phyloP scores from a whole-genome alignment of 2,113 vertebrate species.

The Tetrao urogallus region DNA sequence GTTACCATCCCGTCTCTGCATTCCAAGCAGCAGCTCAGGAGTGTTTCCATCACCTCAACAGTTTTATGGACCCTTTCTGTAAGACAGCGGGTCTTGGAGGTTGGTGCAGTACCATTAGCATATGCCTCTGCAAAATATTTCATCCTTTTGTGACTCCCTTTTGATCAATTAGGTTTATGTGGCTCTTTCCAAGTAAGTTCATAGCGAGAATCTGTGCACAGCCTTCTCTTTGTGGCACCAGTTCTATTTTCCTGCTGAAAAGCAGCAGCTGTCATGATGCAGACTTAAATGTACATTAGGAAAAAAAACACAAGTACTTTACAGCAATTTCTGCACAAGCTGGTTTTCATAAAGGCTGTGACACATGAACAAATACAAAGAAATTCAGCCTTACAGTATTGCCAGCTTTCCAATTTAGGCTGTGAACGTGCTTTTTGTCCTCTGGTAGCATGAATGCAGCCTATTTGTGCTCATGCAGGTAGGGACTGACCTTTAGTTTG shows the following conservation, averaged over 20 bases:
- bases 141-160: constrained; percentile 64
- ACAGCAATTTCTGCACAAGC: neutral
- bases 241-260: constrained; percentile 56
- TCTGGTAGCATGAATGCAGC: neutral
- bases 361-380: neutral
- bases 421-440: neutral
- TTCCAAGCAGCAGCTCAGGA: constrained; percentile 14
- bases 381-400: neutral
- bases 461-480: neutral
- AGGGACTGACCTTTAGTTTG: neutral
- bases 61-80: constrained; percentile 55
- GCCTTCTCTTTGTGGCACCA: constrained; percentile 21
- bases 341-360: neutral
- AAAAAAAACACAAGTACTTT: neutral
- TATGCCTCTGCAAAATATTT: constrained; percentile 55
- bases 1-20: neutral
- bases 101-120: constrained; percentile 62
- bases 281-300: neutral
- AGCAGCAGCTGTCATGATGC: neutral
- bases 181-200: constrained; percentile 42
- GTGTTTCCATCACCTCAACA: constrained; percentile 50
- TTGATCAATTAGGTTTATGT: constrained; percentile 63
- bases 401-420: neutral
- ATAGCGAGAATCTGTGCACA: neutral
- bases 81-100: constrained; percentile 32